Evolutionary conservation across 2,797 vertebrate species (phyloP), one percentile per base, ranked within the genome.

Genomic region (Anniella stebbinsi): DNA sequence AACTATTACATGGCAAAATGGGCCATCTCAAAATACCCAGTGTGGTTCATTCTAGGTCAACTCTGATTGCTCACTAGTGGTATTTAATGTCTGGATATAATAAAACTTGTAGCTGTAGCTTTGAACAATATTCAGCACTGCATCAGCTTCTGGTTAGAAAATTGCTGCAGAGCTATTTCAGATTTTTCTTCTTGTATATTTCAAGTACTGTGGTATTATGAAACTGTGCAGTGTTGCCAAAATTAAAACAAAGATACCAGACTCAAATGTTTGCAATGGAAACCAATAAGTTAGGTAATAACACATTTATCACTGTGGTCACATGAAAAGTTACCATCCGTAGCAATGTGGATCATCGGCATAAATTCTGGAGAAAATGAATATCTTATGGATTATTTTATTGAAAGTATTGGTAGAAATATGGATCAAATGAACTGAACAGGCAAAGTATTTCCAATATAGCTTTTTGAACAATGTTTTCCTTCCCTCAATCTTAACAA

Each of bases 11-110:
- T 54, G 45, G 33, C 63, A 80, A 80, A 80, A 70, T n/a, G 70
- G 76, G 2, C 21, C 12, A 78, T 80, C 41, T 78, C 33, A 80
- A 80, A 88, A 57, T 57, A 88, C 38, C 54, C 72, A 87, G 10
- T 87, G 28, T 45, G 91, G 75, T 91, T 90, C 87, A 92, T 86
- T 87, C 57, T 86, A 88, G 88, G 82, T 94, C 88, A 94, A 87
- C 80, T 30, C 6, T 45, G 83, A 80, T 77, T 93, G 84, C 33
- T 86, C 15, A 48, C 89, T 85, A 92, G 48, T 75, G 45, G 69
- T 15, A 92, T 0, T 18, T 38, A 87, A 86, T 90, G 81, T 15
- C 88, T 6, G 18, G 87, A 91, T 66, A 73, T 76, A 90, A 0
- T 69, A 92, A 86, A 1, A 0, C 25, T 28, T 38, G 72, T 45